These are phyloP conservation scores for Sakesphorus luctuosus DNA, from an alignment of 2,113 vertebrate species.

Conservation along the genomic window DNA sequence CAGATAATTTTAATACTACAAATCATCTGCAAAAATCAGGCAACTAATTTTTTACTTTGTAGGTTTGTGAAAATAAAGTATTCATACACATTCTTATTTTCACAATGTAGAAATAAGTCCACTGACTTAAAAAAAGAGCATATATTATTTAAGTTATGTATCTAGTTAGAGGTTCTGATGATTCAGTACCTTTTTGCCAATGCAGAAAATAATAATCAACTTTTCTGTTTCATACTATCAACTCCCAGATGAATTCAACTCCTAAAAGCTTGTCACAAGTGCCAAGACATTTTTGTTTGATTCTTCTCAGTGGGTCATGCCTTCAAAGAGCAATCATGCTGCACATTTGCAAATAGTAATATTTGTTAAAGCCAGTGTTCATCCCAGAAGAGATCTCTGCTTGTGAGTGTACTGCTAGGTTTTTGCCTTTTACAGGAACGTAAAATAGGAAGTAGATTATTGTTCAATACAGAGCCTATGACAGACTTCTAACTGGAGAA, in stretches of 20 bases:
- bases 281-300: not conserved
- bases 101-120: not conserved
- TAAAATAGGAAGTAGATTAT: constrained; percentile 25
- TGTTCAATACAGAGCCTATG: not conserved
- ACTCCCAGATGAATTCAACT: not conserved
- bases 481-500: constrained; percentile 28
- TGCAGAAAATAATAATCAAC: not conserved
- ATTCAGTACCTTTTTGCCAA: not conserved
- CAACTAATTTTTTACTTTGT: not conserved
- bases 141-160: not conserved
- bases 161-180: not conserved
- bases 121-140: not conserved
- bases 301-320: not conserved
- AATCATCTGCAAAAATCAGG: not conserved
- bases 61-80: not conserved
- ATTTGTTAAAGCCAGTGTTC: not conserved
- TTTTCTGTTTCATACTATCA: not conserved
- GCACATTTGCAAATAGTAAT: constrained; percentile 8
- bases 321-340: not conserved
- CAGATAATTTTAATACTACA: not conserved
- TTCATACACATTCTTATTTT: not conserved
- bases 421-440: not conserved
- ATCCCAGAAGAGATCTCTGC: not conserved
- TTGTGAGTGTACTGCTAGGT: not conserved
- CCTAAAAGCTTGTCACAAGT: not conserved